Base-by-base conservation (phyloP, 1,140 invertebrate genomes). In the Eupristina koningsbergeri region DNA sequence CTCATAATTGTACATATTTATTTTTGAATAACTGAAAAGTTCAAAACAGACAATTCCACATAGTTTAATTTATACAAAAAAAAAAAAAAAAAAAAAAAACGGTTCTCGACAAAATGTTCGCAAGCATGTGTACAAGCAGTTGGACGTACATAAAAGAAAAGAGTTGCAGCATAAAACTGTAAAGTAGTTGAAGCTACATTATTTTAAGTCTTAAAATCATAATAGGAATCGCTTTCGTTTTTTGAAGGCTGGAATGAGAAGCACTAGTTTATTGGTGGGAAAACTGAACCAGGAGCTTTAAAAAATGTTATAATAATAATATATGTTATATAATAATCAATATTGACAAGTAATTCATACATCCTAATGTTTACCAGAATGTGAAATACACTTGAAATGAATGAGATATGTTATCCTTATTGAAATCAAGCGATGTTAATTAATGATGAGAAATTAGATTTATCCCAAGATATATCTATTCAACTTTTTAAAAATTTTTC, bases 71-170 rank as follows among this genome's bases (percentile, higher is more conserved):
- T 69, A 39, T n/a, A n/a, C n/a, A n/a, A n/a, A n/a, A n/a, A n/a
- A n/a, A n/a, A n/a, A n/a, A n/a, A n/a, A n/a, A n/a, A n/a, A n/a
- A n/a, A n/a, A 22, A 31, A 19, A 71, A 71, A 19, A 11, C 41
- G 67, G 26, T 71, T 71, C 11, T 41, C 36, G 15, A n/a, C 29
- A 41, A 41, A 71, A 71, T 71, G 19, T 36, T 71, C 22, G 39
- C 22, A 41, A 39, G 67, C 41, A 71, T 41, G 39, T n/a, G n/a
- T n/a, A n/a, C n/a, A n/a, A 41, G 67, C 41, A 71, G 13, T 0
- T 41, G 11, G 3, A 71, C 17, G 36, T 41, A 41, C 15, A 26
- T 71, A 81, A 81, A 81, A 71, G 53, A 73, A 74, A 71, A 71
- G 34, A 81, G 36, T 17, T 34, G 31, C 17, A 64, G 41, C 29